Base-by-base conservation (phyloP, 2,888 invertebrate genomes). In the Drosophila infuscata region DNA sequence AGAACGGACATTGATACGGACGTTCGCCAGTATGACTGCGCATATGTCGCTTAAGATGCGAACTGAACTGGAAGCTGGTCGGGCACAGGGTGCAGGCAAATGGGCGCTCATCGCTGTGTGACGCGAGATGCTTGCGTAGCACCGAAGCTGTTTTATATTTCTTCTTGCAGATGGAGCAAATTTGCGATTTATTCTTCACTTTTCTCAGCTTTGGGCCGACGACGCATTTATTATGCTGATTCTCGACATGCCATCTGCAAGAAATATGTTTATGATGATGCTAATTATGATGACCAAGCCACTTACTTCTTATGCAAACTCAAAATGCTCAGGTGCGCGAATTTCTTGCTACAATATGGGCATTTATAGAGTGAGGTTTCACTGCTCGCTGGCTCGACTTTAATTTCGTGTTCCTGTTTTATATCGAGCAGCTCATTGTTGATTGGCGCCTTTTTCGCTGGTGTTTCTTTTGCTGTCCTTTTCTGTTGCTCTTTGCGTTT, bases 21-120 rank as follows among this genome's bases (percentile, higher is more conserved):
- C 75, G 33, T 46, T 75, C 75, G 7, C 78, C 75, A 1, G 79
- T 72, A 12, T 76, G 75, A 1, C 29, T 4, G 12, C 65, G 73
- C 33, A 51, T 51, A 33, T 76, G 75, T 7, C 78, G 29, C 7
- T 17, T 3, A 0, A 75, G 48, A 51, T 38, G n/a, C 0, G 15
- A 5, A 3, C 25, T 54, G 0, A 17, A 0, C 11, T 30, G 48
- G 33, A 78, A 75, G 7, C 11, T 32, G n/a, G 38, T 29, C 11
- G 52, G 17, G 25, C 75, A 75, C 6, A 12, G 11, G 1, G 11
- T 3, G n/a, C 74, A 74, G 12, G 25, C 0, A 25, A 32, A 60
- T 17, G 46, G 58, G 3, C 64, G 78, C 3, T 12, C 20, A 3
- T 1, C 2, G 3, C 12, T 71, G 29, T 67, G 67, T 6, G 29